Evolutionary conservation across 2,113 vertebrate species (phyloP), one percentile per base, ranked within the genome.

Genomic region (Numenius arquata): DNA sequence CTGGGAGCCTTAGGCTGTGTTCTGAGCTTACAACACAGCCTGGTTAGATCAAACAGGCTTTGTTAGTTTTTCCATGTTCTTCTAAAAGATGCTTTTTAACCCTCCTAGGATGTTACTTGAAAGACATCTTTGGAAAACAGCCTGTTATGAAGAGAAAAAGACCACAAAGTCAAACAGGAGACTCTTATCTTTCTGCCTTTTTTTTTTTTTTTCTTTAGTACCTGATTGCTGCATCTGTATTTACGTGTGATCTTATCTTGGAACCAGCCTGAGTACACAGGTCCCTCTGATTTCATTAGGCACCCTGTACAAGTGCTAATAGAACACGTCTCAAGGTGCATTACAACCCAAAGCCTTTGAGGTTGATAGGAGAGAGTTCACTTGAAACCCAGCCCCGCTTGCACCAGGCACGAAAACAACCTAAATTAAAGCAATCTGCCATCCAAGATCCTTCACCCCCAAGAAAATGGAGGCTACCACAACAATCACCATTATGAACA

Each of bases 101-200:
- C 13, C 32, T 73, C 59, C 50, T 26, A 45, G 29, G 14, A 41
- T 15, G n/a, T 45, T 65, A 77, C 58, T 61, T 88, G 36, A 78
- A 85, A 91, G 48, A 22, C 15, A 36, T 25, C 65, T 88, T 58
- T 73, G 63, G 45, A 83, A 92, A 93, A 70, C 41, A 88, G 32
- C 11, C 34, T 80, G 30, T 58, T 88, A 29, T 0, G 6, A 93
- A 53, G 38, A 71, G 45, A 92, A 89, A 55, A 74, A 62, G 58
- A 85, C 40, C 77, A 82, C 74, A 92, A 95, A 93, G 93, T 95
- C 94, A 82, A 85, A 90, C 8, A 50, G 71, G 77, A 81, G 85
- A 91, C 74, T 59, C 76, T 93, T 90, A 92, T 86, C 90, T 90
- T 74, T 48, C 63, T 73, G 38, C 6, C 5, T 34, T 50, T 58